Evolutionary conservation across 1,140 invertebrate species (phyloP).

Genomic region (Tribolium castaneum): DNA sequence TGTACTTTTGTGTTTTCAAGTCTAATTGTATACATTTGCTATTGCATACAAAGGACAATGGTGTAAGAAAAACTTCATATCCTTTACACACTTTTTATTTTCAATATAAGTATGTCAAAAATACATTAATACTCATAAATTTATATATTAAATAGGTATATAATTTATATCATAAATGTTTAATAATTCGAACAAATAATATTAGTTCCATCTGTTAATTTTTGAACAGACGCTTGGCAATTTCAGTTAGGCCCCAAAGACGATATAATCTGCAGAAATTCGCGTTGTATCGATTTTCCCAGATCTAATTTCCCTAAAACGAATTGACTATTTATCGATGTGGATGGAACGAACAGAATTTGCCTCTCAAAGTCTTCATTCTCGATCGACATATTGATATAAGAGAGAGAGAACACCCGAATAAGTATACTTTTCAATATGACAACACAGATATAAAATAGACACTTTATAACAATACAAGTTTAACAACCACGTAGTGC

Average conservation of each 20-base stretch:
- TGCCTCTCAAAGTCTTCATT: constrained; percentile 1
- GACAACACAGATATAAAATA: constrained; percentile 28
- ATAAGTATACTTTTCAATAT: not conserved
- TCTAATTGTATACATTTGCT: not conserved
- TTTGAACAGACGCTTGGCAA: not conserved
- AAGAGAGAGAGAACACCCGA: constrained; percentile 21
- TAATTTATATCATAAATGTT: not conserved
- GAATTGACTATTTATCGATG: not conserved
- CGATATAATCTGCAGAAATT: not conserved
- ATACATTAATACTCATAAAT: not conserved
- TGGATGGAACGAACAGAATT: constrained; percentile 12
- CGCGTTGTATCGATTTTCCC: too few species aligned
- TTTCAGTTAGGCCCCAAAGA: not conserved
- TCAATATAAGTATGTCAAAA: not conserved
- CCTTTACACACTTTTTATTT: not conserved
- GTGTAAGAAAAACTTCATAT: not conserved
- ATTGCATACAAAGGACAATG: not conserved
- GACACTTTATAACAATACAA: constrained; percentile 27
- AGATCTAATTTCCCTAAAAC: not conserved
- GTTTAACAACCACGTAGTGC: constrained; percentile 26
- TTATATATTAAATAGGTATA: not conserved
- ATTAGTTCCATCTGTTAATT: not conserved
- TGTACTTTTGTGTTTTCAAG: not conserved
- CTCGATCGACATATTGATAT: not conserved
- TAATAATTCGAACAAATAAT: not conserved